Evolutionary conservation across 1,140 invertebrate genomes (phyloP).

Genomic region (Dufourea novaeangliae): DNA sequence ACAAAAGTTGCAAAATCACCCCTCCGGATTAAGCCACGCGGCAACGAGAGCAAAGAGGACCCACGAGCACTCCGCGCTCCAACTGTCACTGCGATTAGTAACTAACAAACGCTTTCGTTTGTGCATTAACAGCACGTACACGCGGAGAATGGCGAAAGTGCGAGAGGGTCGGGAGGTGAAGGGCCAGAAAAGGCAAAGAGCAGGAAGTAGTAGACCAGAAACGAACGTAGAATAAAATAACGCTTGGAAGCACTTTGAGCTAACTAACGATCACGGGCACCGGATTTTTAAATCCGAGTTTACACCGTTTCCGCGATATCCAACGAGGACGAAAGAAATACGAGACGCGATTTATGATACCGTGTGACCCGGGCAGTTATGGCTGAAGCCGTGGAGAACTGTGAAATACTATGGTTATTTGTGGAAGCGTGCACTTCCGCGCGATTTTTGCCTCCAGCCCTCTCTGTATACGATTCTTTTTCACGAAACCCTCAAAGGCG

Average conservation of each 20-base stretch:
- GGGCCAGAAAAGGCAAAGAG: no score
- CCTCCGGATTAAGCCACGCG: conserved; percentile 36
- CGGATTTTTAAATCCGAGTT: conserved; percentile 16
- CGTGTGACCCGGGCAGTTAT: conserved; percentile 41
- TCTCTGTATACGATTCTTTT: conserved; percentile 50
- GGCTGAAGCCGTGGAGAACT: conserved; percentile 25
- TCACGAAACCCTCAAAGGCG: conserved; percentile 49
- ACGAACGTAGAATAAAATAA: background rate
- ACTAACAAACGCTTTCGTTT: conserved; percentile 29
- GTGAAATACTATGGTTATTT: conserved; percentile 53
- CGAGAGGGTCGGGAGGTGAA: no score
- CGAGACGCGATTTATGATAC: conserved; percentile 27
- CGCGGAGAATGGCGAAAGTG: background rate
- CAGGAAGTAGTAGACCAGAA: no score
- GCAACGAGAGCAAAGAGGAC: no score
- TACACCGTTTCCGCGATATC: conserved; percentile 13
- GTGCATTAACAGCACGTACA: conserved; percentile 14
- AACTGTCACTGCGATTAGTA: conserved; percentile 19
- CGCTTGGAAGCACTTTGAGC: no score
- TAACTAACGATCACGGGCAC: background rate
- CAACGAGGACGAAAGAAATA: conserved; percentile 10
- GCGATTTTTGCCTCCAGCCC: conserved; percentile 18
- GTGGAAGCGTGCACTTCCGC: conserved; percentile 36
- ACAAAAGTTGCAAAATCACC: conserved; percentile 59
- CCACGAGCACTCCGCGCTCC: no score